Base-by-base conservation (phyloP, 2,113 vertebrate genomes). In the Haemorhous mexicanus region DNA sequence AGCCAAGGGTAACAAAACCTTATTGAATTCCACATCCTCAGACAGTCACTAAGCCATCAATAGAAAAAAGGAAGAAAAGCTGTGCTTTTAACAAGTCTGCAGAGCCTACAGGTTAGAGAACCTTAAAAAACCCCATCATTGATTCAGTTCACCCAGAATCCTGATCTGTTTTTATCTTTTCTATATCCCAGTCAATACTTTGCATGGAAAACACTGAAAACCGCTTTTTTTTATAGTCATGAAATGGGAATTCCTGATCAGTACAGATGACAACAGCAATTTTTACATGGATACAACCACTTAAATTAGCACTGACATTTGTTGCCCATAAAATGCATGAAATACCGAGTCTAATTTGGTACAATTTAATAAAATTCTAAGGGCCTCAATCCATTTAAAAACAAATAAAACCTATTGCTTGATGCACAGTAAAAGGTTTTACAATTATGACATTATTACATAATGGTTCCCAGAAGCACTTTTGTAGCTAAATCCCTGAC, bases 371-470 rank as follows among this genome's bases (percentile, higher is more conserved):
- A 50, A 72, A 89, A 87, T 74, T 82, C 41, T 73, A 82, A 55
- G 81, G 53, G 61, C 37, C 32, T 93, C 43, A 78, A 96, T 87
- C 56, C 73, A 63, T 55, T 79, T 88, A 84, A 81, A 93, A 94
- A 12, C 64, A 95, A 97, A 86, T 68, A 83, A 92, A 90, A 47
- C 16, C 44, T 55, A 69, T 6, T 62, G 82, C 70, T 87, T 62
- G 68, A 88, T 74, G 68, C 64, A 75, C 69, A 63, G 56, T 74
- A 84, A 95, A 33, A 89, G 83, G 66, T 75, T 90, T 78, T 72
- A 93, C 55, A 87, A 81, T 93, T 90, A 90, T 58, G 89, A 58
- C 61, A 58, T 77, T 93, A 94, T 90, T 95, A 87, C 46, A 83
- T 88, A 93, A 94, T 43, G 64, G 79, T 50, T 94, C 84, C 72